Conservation (phyloP, 2,888 invertebrate species). For the Arrhopalites spinosus region DNA sequence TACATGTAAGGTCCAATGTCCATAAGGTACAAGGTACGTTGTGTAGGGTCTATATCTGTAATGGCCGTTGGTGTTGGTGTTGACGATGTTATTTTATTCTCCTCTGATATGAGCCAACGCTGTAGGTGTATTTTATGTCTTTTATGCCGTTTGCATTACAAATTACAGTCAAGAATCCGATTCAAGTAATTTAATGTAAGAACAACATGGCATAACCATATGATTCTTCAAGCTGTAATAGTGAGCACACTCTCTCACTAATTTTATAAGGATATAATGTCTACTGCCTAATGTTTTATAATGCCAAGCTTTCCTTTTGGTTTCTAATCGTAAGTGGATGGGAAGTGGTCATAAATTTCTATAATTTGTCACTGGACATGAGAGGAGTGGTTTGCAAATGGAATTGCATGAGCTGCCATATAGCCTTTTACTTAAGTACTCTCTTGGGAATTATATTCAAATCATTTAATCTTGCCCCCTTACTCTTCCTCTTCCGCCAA, state of each 20-base stretch:
- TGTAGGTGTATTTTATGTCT: conserved; percentile 16
- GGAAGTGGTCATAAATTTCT: conserved; percentile 53
- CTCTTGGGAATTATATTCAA: conserved; percentile 31
- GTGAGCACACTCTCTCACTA: neutral
- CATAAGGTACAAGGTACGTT: too few relatives aligned
- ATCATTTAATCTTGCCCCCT: neutral
- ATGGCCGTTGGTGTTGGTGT: neutral
- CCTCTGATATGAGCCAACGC: neutral
- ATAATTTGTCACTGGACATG: conserved; percentile 55
- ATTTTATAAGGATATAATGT: too few relatives aligned
- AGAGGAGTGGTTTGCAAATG: conserved; percentile 31
- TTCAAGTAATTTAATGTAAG: neutral
- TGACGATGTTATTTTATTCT: neutral
- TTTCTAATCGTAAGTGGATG: conserved; percentile 39
- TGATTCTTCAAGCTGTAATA: too few relatives aligned
- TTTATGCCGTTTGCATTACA: conserved; percentile 22
- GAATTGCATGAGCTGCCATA: conserved; percentile 5
- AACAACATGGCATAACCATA: neutral
- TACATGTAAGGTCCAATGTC: neutral
- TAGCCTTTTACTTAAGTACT: conserved; percentile 4
- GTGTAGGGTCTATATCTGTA: neutral
- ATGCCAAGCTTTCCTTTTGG: too few relatives aligned
- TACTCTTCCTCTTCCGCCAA: neutral
- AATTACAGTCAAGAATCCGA: conserved; percentile 1
- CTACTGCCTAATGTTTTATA: too few relatives aligned